Conservation (phyloP, 2,113 vertebrate species). For the Cyanoramphus novaezelandiae region DNA sequence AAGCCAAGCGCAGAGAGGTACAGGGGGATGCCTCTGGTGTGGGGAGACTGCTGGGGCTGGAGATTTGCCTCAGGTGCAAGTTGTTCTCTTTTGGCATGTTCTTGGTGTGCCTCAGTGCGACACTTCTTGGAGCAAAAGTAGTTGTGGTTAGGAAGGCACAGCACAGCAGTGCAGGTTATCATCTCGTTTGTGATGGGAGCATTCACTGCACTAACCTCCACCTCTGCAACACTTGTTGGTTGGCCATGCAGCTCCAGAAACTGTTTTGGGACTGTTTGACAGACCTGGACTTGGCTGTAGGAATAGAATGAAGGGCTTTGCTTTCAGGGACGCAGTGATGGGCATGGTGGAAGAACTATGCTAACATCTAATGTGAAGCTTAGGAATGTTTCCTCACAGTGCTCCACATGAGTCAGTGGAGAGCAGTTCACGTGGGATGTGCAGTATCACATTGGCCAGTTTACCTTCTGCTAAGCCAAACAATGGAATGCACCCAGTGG, state of each 20-base stretch:
- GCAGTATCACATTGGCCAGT: rapidly evolving
- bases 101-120: rapidly evolving
- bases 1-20: constrained; percentile 95
- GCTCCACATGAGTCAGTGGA: background rate
- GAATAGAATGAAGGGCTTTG: background rate
- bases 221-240: background rate
- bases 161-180: rapidly evolving
- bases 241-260: background rate
- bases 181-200: background rate
- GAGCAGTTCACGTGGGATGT: rapidly evolving
- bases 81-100: background rate
- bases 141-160: background rate
- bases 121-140: background rate
- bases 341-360: background rate
- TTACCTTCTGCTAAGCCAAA: background rate
- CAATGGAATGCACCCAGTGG: background rate
- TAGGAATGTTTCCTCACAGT: background rate
- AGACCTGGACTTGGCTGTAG: background rate
- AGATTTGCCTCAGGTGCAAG: rapidly evolving
- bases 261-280: background rate
- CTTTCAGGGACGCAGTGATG: background rate
- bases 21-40: rapidly evolving
- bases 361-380: background rate
- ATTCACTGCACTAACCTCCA: background rate
- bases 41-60: background rate